These are phyloP conservation scores for Mustelus asterias DNA, from an alignment of 2,113 vertebrate genomes.

Conservation along the genomic window DNA sequence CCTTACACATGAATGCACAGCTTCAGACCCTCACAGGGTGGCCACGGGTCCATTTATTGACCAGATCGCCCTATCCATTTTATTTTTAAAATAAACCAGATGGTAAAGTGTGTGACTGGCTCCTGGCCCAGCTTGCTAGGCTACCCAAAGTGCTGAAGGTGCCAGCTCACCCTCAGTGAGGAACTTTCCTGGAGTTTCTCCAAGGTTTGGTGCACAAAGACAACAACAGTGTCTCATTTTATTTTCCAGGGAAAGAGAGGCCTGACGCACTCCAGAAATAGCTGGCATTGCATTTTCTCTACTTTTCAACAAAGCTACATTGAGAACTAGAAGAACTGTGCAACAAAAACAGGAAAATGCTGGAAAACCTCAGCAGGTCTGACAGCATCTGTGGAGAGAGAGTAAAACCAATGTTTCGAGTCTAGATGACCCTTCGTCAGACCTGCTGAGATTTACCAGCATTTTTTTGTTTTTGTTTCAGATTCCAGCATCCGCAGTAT, in stretches of 20 bases:
- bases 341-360: no score
- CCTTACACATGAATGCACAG: not conserved
- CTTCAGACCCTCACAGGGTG: not conserved
- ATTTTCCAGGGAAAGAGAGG: not conserved
- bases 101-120: not conserved
- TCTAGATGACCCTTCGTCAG: no score
- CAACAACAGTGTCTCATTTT: not conserved
- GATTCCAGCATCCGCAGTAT: no score
- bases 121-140: not conserved
- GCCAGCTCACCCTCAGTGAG: not conserved
- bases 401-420: no score
- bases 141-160: not conserved
- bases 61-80: not conserved
- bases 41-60: not conserved
- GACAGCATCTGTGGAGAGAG: no score
- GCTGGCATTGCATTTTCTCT: not conserved
- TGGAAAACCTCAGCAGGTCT: no score
- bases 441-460: no score
- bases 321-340: no score
- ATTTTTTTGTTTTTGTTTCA: no score
- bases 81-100: not conserved
- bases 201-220: not conserved
- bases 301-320: not conserved
- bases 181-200: not conserved
- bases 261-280: not conserved